phyloP scores from a whole-genome alignment of 2,888 invertebrate genomes.

The Sarcophaga rosellei region DNA sequence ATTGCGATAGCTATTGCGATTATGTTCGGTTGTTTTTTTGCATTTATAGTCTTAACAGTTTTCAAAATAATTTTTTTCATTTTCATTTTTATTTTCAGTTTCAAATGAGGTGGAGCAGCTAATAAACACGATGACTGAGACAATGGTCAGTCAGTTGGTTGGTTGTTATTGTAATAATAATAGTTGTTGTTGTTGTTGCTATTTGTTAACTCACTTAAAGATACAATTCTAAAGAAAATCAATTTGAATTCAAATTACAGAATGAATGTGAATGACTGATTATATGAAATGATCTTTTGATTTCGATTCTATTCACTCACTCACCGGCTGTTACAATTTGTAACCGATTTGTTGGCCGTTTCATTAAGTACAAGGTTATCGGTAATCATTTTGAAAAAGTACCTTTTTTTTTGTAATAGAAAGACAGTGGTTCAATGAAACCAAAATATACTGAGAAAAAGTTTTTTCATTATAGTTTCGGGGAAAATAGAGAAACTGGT shows the following conservation, averaged over 20 bases:
- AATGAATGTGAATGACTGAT: slow-evolving; percentile 67
- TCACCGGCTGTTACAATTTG: not conserved
- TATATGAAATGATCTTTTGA: slow-evolving; percentile 54
- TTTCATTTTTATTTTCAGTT: not conserved
- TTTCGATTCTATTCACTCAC: slow-evolving; percentile 3
- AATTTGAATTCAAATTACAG: slow-evolving; percentile 64
- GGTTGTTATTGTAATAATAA: not conserved
- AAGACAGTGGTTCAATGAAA: slow-evolving; percentile 21
- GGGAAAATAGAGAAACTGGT: not conserved
- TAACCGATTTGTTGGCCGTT: slow-evolving; percentile 12
- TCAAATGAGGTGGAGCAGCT: slow-evolving; percentile 51
- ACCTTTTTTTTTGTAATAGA: not conserved
- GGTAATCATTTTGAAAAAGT: slow-evolving; percentile 33
- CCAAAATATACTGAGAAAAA: not conserved
- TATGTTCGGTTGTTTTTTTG: not conserved
- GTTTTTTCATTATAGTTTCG: no score
- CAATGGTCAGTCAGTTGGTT: slow-evolving; percentile 50
- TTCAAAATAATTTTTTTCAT: not conserved
- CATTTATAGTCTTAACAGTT: slow-evolving; percentile 7
- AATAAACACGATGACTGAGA: slow-evolving; percentile 1
- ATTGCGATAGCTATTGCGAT: not conserved
- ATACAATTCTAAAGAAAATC: slow-evolving; percentile 61
- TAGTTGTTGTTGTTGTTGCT: slow-evolving; percentile 30
- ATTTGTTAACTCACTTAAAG: not conserved
- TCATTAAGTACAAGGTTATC: slow-evolving; percentile 57